These are phyloP conservation scores for Caenorhabditis latens DNA, from an alignment of 1,140 invertebrate species.

Conservation along the genomic window DNA sequence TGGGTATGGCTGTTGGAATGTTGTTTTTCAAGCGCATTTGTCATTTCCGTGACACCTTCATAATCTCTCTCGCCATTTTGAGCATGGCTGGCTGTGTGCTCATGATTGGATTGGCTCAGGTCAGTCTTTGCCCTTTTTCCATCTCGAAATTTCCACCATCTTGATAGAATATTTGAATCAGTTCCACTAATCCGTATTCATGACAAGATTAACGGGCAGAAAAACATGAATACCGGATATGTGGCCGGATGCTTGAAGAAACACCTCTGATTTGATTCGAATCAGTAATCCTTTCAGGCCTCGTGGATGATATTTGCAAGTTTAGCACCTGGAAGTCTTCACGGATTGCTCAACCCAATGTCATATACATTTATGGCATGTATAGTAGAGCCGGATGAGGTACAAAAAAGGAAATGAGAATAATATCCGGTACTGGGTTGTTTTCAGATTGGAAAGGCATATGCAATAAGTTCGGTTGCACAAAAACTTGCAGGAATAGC, in stretches of 20 bases:
- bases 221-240: constrained; percentile 15
- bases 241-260: background rate
- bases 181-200: background rate
- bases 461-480: constrained; percentile 68
- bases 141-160: too few species aligned
- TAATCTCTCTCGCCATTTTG: constrained; percentile 63
- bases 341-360: constrained; percentile 69
- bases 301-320: constrained; percentile 70
- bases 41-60: constrained; percentile 67
- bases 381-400: constrained; percentile 67
- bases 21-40: constrained; percentile 67
- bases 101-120: constrained; percentile 68
- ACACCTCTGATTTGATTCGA: background rate
- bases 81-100: constrained; percentile 69
- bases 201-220: background rate
- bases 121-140: constrained; percentile 30
- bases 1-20: constrained; percentile 70
- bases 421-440: background rate
- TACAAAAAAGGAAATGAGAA: constrained; percentile 21
- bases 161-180: background rate
- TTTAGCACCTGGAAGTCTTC: constrained; percentile 67
- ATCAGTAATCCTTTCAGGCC: constrained; percentile 40
- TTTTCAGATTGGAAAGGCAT: constrained; percentile 69
- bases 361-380: constrained; percentile 70
- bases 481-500: constrained; percentile 67